phyloP scores from a whole-genome alignment of 2,797 vertebrate genomes.

The Clarias laeviceps region DNA sequence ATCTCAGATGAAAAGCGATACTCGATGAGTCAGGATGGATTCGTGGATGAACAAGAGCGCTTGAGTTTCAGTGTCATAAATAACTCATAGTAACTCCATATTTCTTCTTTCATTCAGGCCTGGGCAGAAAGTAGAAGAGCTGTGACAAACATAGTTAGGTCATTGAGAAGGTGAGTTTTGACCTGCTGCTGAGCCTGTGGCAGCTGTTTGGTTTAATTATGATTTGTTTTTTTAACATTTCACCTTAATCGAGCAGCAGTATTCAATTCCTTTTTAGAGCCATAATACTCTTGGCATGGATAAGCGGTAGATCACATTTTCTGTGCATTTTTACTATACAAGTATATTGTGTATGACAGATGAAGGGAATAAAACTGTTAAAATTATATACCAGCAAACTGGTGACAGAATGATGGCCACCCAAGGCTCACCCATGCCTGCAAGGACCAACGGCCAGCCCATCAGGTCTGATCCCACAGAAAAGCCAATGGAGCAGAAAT shows the following conservation, averaged over 20 bases:
- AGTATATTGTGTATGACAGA: no score
- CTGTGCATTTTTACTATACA: neutral
- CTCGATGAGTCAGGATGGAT: conserved; percentile 75
- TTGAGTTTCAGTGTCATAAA: conserved; percentile 81
- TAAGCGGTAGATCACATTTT: neutral
- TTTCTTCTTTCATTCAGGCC: conserved; percentile 78
- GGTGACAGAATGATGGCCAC: no score
- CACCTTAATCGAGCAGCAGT: conserved; percentile 54
- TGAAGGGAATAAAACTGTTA: no score
- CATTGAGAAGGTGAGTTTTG: conserved; percentile 59
- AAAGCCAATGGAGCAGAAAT: no score
- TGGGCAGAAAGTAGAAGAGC: conserved; percentile 69
- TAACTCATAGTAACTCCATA: conserved; percentile 81
- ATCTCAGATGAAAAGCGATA: conserved; percentile 60
- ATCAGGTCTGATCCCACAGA: no score
- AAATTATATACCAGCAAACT: no score
- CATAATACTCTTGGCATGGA: no score
- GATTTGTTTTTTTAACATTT: conserved; percentile 57
- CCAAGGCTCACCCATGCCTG: no score
- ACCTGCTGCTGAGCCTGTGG: conserved; percentile 68
- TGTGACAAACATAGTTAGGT: conserved; percentile 81
- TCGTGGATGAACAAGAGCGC: conserved; percentile 69
- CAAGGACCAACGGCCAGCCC: no score
- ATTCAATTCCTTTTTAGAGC: neutral
- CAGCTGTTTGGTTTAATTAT: conserved; percentile 62